Percentiles rank a stretch among this genome's conserved stretches.
These are phyloP conservation scores for Dufourea novaeangliae DNA, from an alignment of 1,140 invertebrate species.

Conservation along the genomic window DNA sequence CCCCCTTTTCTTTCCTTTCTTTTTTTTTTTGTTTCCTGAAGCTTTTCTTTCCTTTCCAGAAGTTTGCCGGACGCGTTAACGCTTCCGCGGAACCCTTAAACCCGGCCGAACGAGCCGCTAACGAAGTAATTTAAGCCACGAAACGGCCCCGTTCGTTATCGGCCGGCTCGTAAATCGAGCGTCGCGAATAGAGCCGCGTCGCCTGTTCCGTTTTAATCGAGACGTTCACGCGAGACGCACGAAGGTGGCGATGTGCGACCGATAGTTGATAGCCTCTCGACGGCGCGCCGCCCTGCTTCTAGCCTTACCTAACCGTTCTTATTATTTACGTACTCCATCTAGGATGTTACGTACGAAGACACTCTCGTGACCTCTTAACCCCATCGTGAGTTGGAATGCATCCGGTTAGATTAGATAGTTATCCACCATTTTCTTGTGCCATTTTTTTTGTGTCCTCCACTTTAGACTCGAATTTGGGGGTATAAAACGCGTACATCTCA, in stretches of 20 bases:
- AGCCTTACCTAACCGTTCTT: too few relatives aligned
- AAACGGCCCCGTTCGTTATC: slow-evolving; percentile 32
- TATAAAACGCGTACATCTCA: too few relatives aligned
- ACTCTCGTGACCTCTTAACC: too few relatives aligned
- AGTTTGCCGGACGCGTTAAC: neutral
- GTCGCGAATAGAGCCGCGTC: slow-evolving; percentile 26
- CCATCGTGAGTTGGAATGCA: too few relatives aligned
- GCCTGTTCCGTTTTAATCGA: slow-evolving; percentile 29
- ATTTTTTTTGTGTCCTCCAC: too few relatives aligned
- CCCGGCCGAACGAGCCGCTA: slow-evolving; percentile 13
- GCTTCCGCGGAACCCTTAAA: neutral
- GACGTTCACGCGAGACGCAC: slow-evolving; percentile 35
- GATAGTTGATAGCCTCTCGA: neutral
- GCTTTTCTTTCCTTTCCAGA: neutral
- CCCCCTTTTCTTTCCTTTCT: slow-evolving; percentile 8
- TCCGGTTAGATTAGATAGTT: too few relatives aligned
- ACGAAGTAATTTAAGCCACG: slow-evolving; percentile 24
- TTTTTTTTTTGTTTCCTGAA: neutral
- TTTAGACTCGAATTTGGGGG: too few relatives aligned
- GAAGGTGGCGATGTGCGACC: neutral
- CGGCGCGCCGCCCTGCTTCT: too few relatives aligned
- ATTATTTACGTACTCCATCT: too few relatives aligned
- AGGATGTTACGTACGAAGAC: too few relatives aligned
- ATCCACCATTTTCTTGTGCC: too few relatives aligned
- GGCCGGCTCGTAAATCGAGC: slow-evolving; percentile 27